Evolutionary conservation across 2,113 vertebrate genomes (phyloP), one percentile per base, ranked within the genome.

Genomic region (Puntigrus tetrazona): DNA sequence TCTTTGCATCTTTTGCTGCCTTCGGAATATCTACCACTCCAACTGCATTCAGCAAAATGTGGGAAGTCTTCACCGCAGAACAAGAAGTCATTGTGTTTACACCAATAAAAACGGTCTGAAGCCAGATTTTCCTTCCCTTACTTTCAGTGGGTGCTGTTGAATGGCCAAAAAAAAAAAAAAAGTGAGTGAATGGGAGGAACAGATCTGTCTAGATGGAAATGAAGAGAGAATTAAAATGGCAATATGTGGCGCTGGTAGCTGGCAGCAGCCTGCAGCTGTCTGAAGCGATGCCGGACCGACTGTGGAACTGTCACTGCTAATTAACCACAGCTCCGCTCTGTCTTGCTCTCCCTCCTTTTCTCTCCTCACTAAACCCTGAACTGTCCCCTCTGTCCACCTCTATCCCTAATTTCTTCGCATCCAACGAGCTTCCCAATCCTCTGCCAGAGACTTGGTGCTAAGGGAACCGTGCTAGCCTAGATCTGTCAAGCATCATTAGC

Each of bases 401-500:
- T 27, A 78, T 25, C 50, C 22, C 57, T 52, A 29, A 36, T 59
- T 41, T 76, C 14, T 61, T 74, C 83, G 9, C 47, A 65, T 84
- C 72, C 25, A 76, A 9, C 7, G 22, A 38, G 43, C 63, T 27
- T 52, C 63, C 27, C 10, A 57, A 59, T 79, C 27, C 76, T 57
- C 55, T 63, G 55, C 70, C 47, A 52, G 47, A 41, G 45, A 57
- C 84, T 88, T 86, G 82, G 84, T 85, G 79, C 88, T 86, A 69
- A 86, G 88, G 90, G 89, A 91, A 81, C 89, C 85, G 86, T 89
- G 90, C 86, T 89, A 93, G 91, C 91, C 92, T 88, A 92, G 91
- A 92, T 94, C 88, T 92, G 92, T 90, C 92, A 91, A 81, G 72
- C 87, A 86, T 91, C 87, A 89, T 94, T 92, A 92, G 85, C 81